Conservation (phyloP, 2,797 vertebrate species). For the Podargus strigoides region DNA sequence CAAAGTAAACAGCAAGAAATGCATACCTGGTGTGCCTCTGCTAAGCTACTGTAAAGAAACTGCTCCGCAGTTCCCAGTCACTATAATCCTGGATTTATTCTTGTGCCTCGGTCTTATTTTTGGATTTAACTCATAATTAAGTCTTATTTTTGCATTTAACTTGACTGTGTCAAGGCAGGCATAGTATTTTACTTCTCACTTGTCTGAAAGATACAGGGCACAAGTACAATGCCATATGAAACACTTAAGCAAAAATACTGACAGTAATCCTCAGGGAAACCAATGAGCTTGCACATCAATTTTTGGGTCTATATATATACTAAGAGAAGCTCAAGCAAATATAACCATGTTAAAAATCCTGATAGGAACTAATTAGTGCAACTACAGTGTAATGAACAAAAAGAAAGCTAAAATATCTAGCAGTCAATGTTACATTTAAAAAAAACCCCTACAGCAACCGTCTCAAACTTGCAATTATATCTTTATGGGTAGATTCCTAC, state of each 20-base stretch:
- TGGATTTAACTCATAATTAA: conserved; percentile 42
- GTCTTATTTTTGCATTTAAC: conserved; percentile 37
- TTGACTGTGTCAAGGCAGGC: background rate
- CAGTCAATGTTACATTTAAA: background rate
- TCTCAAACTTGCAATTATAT: background rate
- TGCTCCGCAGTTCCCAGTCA: background rate
- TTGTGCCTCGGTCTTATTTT: conserved; percentile 16
- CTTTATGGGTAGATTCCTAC: background rate
- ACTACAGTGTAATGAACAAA: background rate
- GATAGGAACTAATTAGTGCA: background rate
- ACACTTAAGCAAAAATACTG: background rate
- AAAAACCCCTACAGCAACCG: background rate
- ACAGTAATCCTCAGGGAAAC: background rate
- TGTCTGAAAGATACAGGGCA: background rate
- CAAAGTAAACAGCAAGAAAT: conserved; percentile 6
- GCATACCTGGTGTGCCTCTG: background rate
- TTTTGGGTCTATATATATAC: background rate
- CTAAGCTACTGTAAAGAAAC: conserved; percentile 1
- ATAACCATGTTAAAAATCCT: background rate
- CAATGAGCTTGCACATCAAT: background rate
- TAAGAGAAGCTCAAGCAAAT: background rate
- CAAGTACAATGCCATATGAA: background rate
- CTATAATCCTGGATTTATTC: conserved; percentile 28
- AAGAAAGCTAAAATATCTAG: background rate
- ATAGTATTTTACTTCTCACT: background rate